Evolutionary conservation across 2,113 vertebrate genomes (phyloP).

Genomic region (Andinoacara biseriatus): DNA sequence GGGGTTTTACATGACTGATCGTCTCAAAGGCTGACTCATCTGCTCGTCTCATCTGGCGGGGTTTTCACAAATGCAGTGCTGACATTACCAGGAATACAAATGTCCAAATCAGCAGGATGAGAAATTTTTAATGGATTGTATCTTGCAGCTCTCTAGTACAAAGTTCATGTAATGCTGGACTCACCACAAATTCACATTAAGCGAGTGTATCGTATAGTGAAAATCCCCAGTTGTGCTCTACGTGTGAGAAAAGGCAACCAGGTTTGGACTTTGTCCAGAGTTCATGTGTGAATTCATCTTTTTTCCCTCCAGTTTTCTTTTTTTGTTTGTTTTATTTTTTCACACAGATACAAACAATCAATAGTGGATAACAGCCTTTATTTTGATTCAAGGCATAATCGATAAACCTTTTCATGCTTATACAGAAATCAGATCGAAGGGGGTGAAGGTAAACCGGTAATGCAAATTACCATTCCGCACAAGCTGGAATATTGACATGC

Average conservation of each 20-base stretch:
- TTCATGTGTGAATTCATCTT: background rate
- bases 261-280: background rate
- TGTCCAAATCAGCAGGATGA: background rate
- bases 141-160: background rate
- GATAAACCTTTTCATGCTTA: background rate
- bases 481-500: slow-evolving; percentile 13
- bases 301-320: background rate
- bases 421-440: slow-evolving; percentile 14
- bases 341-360: background rate
- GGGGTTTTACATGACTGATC: background rate
- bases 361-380: slow-evolving; percentile 12
- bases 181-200: background rate
- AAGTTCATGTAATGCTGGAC: background rate
- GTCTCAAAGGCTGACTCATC: background rate
- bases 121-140: background rate
- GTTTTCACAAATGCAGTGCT: background rate
- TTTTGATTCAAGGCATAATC: slow-evolving; percentile 4
- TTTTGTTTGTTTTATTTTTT: background rate
- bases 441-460: slow-evolving; percentile 5
- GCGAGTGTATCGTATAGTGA: background rate
- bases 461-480: background rate
- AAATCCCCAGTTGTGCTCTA: background rate
- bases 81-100: background rate
- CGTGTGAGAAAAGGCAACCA: background rate
- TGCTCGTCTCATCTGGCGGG: background rate